Percentiles rank a stretch among this genome's conserved stretches.
phyloP scores from a whole-genome alignment of 1,140 invertebrate genomes.

The Platyura marginata region DNA sequence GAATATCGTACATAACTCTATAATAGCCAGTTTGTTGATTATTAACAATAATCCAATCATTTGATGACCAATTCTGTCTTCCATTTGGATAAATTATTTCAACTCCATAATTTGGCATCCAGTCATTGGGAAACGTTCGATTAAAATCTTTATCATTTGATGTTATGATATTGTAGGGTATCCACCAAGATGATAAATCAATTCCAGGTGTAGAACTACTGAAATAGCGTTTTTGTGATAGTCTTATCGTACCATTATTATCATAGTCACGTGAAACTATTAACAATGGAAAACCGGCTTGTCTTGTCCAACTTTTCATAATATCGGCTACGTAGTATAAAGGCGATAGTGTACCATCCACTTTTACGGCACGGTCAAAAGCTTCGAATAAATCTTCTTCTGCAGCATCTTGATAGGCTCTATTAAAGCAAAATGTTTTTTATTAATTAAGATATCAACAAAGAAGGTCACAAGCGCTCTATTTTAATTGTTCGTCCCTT shows the following conservation, averaged over 20 bases:
- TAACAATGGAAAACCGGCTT: conserved; percentile 40
- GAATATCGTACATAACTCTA: conserved; percentile 29
- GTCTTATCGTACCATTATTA: conserved; percentile 11
- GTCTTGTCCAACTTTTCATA: conserved; percentile 46
- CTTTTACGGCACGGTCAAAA: background rate
- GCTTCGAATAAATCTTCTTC: background rate
- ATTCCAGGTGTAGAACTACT: background rate
- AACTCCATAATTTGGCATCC: conserved; percentile 5
- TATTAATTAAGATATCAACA: no score
- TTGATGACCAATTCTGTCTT: conserved; percentile 16
- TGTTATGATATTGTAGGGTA: conserved; percentile 33
- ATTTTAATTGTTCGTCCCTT: no score
- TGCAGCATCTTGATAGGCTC: background rate
- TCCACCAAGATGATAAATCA: conserved; percentile 20
- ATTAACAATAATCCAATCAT: conserved; percentile 8
- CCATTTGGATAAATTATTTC: conserved; percentile 11
- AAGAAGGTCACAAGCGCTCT: no score
- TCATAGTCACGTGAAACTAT: background rate
- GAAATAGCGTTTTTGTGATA: conserved; percentile 5
- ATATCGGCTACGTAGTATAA: conserved; percentile 12
- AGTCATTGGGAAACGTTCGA: conserved; percentile 24
- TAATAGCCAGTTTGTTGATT: conserved; percentile 21
- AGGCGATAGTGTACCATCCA: background rate
- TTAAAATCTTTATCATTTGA: conserved; percentile 24
- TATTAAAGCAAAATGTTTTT: no score